Conservation (phyloP, 2,888 invertebrate genomes). For the Trissolcus japonicus region DNA sequence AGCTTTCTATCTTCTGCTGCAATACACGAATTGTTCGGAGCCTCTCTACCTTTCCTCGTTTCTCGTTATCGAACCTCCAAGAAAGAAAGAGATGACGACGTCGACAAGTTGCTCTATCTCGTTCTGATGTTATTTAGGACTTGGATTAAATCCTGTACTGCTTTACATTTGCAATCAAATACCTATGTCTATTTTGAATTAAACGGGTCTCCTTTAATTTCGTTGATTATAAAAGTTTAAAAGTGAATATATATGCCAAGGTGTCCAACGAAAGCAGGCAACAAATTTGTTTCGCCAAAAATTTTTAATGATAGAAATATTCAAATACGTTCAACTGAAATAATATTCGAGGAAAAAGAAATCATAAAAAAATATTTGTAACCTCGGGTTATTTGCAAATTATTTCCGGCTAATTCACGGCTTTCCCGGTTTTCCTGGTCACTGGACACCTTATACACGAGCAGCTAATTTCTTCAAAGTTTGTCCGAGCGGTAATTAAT, state of each 20-base stretch:
- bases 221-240: slow-evolving; percentile 10
- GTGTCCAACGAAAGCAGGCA: neutral
- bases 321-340: no score
- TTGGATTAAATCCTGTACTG: slow-evolving; percentile 69
- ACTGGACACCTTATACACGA: neutral
- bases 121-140: slow-evolving; percentile 69
- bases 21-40: slow-evolving; percentile 63
- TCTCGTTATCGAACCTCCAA: slow-evolving; percentile 34
- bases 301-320: no score
- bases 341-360: no score
- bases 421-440: neutral
- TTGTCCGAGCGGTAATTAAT: no score
- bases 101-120: slow-evolving; percentile 54
- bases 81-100: slow-evolving; percentile 46
- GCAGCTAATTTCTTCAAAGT: no score
- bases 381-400: no score
- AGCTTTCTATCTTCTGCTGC: slow-evolving; percentile 53
- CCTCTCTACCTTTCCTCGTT: slow-evolving; percentile 40
- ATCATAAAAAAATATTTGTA: no score
- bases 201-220: slow-evolving; percentile 48
- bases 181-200: slow-evolving; percentile 54
- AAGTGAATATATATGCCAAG: neutral
- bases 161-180: slow-evolving; percentile 61
- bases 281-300: no score
- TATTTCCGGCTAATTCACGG: neutral